Conservation (phyloP, 2,113 vertebrate genomes). For the Mormoops blainvillei region DNA sequence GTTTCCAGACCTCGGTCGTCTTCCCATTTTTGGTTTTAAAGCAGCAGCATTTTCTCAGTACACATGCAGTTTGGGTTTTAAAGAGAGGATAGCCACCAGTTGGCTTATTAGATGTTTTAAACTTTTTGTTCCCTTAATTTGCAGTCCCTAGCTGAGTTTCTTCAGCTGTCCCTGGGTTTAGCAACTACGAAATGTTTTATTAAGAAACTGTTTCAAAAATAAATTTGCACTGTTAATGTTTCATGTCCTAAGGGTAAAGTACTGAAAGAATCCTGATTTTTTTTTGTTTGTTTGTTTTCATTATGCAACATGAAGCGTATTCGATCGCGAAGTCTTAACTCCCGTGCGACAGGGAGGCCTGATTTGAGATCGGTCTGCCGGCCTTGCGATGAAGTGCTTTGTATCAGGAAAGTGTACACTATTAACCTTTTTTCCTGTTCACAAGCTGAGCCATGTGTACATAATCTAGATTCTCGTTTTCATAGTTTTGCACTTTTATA, state of each 20-base stretch:
- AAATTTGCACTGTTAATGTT: constrained; percentile 82
- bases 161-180: constrained; percentile 40
- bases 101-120: constrained; percentile 59
- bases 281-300: constrained; percentile 19
- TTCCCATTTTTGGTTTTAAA: constrained; percentile 52
- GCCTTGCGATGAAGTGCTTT: constrained; percentile 78
- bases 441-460: constrained; percentile 89
- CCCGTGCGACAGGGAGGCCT: constrained; percentile 57
- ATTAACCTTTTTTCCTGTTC: constrained; percentile 79
- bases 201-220: constrained; percentile 70
- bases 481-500: constrained; percentile 88
- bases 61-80: constrained; percentile 65
- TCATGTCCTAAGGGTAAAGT: constrained; percentile 61
- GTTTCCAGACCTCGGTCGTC: neutral
- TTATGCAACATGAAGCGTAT: constrained; percentile 74
- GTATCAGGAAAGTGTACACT: constrained; percentile 79
- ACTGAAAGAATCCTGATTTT: constrained; percentile 42
- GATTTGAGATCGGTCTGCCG: constrained; percentile 65
- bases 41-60: constrained; percentile 64
- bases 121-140: constrained; percentile 53
- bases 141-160: constrained; percentile 49
- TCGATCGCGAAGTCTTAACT: constrained; percentile 73
- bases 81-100: constrained; percentile 66
- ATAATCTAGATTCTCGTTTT: constrained; percentile 82
- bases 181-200: constrained; percentile 70